Evolutionary conservation across 2,113 vertebrate species (phyloP).

Genomic region (Balaenoptera acutorostrata): DNA sequence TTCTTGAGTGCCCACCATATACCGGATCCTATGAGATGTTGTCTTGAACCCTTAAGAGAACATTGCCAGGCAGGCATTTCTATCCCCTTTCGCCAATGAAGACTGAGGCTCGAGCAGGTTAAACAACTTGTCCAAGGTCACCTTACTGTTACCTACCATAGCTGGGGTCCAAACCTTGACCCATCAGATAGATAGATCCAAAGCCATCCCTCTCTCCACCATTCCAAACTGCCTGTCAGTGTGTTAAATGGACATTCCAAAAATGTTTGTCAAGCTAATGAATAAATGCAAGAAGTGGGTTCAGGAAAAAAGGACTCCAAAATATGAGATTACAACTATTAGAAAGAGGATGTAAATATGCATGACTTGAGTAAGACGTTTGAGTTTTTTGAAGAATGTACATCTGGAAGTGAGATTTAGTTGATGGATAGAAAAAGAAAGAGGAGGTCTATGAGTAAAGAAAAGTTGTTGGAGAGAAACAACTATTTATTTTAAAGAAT

Average conservation of each 20-base stretch:
- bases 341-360: not conserved
- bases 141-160: not conserved
- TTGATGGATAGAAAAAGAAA: not conserved
- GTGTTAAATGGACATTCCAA: not conserved
- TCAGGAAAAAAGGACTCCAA: not conserved
- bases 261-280: constrained; percentile 10
- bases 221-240: not conserved
- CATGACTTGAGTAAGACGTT: not conserved
- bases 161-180: not conserved
- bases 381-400: not conserved
- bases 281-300: not conserved
- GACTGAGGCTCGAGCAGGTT: not conserved
- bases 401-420: not conserved
- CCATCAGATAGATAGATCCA: not conserved
- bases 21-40: not conserved
- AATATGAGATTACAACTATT: not conserved
- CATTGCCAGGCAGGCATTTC: not conserved
- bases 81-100: not conserved
- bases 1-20: not conserved
- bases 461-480: not conserved
- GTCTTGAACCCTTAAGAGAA: not conserved
- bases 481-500: not conserved
- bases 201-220: not conserved
- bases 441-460: not conserved
- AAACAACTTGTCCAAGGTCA: not conserved